Base-by-base conservation (phyloP, 2,888 invertebrate genomes). In the Copidosoma aretas region DNA sequence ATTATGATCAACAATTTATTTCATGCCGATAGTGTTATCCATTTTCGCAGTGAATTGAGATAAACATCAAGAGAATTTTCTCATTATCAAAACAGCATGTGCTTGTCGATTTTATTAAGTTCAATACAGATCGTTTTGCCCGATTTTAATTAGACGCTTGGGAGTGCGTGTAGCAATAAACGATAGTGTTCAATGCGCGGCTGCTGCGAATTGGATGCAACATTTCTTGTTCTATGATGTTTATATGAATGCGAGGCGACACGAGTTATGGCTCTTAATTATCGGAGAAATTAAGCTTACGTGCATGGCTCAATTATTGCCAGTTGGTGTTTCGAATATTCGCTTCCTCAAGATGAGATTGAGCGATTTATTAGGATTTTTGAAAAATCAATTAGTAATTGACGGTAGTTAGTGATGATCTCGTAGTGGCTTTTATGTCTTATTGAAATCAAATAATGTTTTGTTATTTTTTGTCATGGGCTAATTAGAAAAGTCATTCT, bases 91-190 rank as follows among this genome's bases (percentile, higher is more conserved):
- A 32, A 32, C 32, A 8, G 32, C 32, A 8, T 52, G 53, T 43
- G n/a, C 21, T 53, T 49, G 51, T 41, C 39, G 43, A 59, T 59
- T 32, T 32, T 67, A 59, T 67, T 58, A 24, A 57, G 62, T 61
- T 57, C 43, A 39, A 12, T 12, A 32, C 5, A 41, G 57, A 10
- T 53, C 15, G 32, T 32, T 46, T 60, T 54, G 60, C 60, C 59
- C 32, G 58, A 46, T 59, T 57, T 63, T 62, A 62, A 67, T 67
- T 53, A 22, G 46, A 24, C 22, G 32, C 57, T 49, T 15, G 61
- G n/a, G 19, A 60, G 60, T 22, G 43, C 43, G 3, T 8, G 3
- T 8, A 8, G 8, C 43, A 3, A 15, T 46, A 15, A 46, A 17
- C 43, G 17, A 46, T 15, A 46, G 15, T 46, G 1, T 46, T 15